phyloP scores from a whole-genome alignment of 2,797 vertebrate genomes.

The Dromococcyx pavoninus region DNA sequence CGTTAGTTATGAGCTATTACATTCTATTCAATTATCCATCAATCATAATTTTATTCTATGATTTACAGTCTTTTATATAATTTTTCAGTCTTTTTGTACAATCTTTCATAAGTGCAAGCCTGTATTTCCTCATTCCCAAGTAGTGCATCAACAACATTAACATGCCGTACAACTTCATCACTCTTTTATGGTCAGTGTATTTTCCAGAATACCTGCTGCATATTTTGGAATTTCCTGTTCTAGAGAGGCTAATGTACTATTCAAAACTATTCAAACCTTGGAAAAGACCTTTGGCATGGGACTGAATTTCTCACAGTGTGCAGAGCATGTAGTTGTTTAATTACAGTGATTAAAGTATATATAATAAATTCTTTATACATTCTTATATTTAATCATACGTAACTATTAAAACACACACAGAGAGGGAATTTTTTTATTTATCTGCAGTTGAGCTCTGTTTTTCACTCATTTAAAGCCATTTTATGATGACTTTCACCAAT shows the following conservation, averaged over 20 bases:
- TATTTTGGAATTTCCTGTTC: background rate
- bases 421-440: background rate
- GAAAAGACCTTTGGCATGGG: background rate
- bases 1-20: background rate
- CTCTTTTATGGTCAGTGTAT: background rate
- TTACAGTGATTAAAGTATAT: background rate
- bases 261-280: background rate
- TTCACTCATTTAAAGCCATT: background rate
- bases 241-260: background rate
- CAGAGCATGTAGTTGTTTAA: background rate
- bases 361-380: background rate
- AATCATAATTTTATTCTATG: background rate
- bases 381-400: background rate
- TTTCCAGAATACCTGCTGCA: background rate
- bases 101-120: background rate
- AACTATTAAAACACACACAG: background rate
- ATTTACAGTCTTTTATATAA: background rate
- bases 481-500: background rate
- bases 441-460: background rate
- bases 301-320: background rate
- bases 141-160: background rate
- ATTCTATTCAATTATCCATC: background rate
- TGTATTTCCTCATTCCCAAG: background rate
- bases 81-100: background rate
- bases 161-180: background rate